Evolutionary conservation across 2,797 vertebrate genomes (phyloP), one percentile per base, ranked within the genome.

Genomic region (Alosa sapidissima): DNA sequence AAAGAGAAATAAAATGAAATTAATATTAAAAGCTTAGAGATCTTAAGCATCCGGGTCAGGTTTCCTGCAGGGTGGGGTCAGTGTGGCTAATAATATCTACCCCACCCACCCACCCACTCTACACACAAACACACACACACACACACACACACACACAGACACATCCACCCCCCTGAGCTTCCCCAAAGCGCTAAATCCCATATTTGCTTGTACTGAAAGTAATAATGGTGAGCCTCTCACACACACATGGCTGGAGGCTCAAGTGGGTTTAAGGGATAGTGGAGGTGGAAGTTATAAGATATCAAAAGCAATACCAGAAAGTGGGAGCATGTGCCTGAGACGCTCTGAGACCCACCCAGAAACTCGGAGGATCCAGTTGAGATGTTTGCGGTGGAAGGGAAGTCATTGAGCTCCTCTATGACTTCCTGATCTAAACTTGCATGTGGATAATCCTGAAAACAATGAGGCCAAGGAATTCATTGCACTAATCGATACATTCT

Each of bases 211-310:
- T 45, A 28, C 28, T 28, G 28, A 0, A 45, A 75, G 68, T 75
- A 75, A 75, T 75, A 75, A 75, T 45, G 68, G 68, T 75, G 68
- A 45, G 68, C 14, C 68, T 75, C 68, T 75, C 68, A 16, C 36
- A 75, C 28, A 36, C 36, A 45, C 36, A 45, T 75, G 36, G 68
- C 68, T 45, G 0, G 11, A 8, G 68, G 68, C 68, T 75, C 36
- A 36, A 41, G 68, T 16, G 68, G 68, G 14, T 75, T 75, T 75
- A 45, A 19, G 16, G 68, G 14, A 45, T 75, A 14, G 68, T 16
- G 68, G 5, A 36, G 28, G 10, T 33, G 28, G 65, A 45, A 19
- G 68, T 75, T 75, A 75, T 75, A 36, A 75, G 68, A 75, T 45
- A 75, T 75, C 36, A 45, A 13, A 14, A 13, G 68, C 45, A 36